phyloP scores from a whole-genome alignment of 2,797 vertebrate genomes.

The Taenioides sp. region DNA sequence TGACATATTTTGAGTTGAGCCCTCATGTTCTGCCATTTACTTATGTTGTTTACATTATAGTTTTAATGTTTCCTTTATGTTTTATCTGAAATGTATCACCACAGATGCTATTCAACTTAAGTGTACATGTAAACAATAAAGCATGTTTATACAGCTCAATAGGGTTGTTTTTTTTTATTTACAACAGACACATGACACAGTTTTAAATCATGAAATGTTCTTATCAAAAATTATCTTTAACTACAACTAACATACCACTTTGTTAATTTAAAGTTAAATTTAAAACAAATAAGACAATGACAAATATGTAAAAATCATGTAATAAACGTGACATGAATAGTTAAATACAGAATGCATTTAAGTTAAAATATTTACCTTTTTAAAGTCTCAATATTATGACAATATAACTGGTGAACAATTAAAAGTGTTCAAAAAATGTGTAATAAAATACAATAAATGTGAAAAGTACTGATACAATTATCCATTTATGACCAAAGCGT shows the following conservation, averaged over 20 bases:
- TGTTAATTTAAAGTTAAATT: background rate
- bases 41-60: conserved; percentile 28
- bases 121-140: conserved; percentile 58
- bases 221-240: background rate
- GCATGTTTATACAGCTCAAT: conserved; percentile 69
- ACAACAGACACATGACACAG: conserved; percentile 16
- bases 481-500: too few relatives aligned
- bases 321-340: background rate
- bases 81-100: conserved; percentile 55
- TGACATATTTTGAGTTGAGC: conserved; percentile 9
- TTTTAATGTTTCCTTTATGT: conserved; percentile 35
- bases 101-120: conserved; percentile 30
- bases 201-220: background rate
- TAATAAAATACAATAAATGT: too few relatives aligned
- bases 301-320: background rate
- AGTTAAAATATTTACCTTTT: background rate
- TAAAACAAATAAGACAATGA: background rate
- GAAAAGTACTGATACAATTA: background rate
- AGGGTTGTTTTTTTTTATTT: conserved; percentile 46
- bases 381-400: background rate
- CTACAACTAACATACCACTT: background rate
- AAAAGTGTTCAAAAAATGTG: background rate
- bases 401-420: background rate
- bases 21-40: conserved; percentile 14
- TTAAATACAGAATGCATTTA: background rate